Percentiles rank a stretch among this genome's conserved stretches.
Evolutionary conservation across 2,113 vertebrate genomes (phyloP).

Genomic region (Phoxinus phoxinus): DNA sequence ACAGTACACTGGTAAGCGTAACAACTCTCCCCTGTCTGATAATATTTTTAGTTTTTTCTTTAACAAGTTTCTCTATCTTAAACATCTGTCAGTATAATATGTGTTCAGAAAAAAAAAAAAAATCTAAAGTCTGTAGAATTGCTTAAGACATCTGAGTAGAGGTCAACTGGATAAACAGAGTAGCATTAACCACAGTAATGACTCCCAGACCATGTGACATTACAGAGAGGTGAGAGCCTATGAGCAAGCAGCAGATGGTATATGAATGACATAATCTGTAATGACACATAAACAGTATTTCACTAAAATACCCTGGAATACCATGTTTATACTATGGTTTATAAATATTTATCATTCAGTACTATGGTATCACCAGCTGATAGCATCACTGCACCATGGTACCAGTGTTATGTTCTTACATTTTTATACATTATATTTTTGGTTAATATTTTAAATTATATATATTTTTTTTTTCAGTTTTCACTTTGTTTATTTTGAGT

Average conservation of each 20-base stretch:
- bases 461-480: neutral
- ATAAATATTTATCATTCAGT: neutral
- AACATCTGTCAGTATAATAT: conserved; percentile 1
- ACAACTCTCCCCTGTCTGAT: neutral
- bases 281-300: neutral
- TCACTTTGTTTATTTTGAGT: no score
- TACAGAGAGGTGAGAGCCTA: conserved; percentile 8
- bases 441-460: neutral
- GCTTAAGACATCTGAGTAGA: neutral
- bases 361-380: neutral
- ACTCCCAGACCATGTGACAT: conserved; percentile 14
- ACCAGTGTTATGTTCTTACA: neutral
- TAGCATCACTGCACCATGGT: neutral
- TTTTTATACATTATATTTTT: neutral
- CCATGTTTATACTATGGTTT: neutral
- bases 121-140: neutral
- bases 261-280: neutral
- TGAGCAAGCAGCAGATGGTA: conserved; percentile 23
- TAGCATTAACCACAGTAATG: neutral
- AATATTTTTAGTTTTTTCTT: neutral
- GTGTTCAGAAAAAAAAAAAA: neutral
- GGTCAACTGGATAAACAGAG: conserved; percentile 27
- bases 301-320: neutral
- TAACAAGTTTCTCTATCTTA: neutral
- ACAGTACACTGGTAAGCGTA: neutral